Evolutionary conservation across 2,113 vertebrate species (phyloP).

Genomic region (Alethe diademata): DNA sequence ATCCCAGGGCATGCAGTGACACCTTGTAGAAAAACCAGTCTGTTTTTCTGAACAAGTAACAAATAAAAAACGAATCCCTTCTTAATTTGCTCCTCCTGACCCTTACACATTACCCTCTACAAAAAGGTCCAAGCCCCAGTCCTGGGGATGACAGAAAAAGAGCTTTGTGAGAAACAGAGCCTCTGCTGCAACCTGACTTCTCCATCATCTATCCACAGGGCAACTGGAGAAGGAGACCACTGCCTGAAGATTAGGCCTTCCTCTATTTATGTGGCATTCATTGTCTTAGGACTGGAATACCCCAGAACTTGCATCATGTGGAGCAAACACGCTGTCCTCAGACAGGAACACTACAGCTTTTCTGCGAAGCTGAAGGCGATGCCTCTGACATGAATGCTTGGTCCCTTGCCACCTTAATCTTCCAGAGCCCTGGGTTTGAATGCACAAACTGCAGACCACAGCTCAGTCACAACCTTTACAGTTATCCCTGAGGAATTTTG

Average conservation of each 20-base stretch:
- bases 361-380: background rate
- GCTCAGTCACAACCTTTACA: background rate
- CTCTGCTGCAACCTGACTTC: background rate
- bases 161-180: background rate
- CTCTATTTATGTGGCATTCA: background rate
- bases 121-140: accelerated
- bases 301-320: background rate
- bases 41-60: background rate
- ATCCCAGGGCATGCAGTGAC: background rate
- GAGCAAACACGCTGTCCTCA: background rate
- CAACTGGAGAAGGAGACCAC: background rate
- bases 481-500: conserved; percentile 50
- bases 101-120: background rate
- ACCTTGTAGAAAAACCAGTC: background rate
- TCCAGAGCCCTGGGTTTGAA: conserved; percentile 11
- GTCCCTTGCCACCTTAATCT: conserved; percentile 26
- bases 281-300: background rate
- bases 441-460: background rate
- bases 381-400: background rate
- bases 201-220: accelerated
- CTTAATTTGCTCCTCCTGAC: background rate
- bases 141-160: background rate
- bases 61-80: background rate
- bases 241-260: background rate
- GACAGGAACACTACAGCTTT: background rate